These are phyloP conservation scores for Calameuta filiformis DNA, from an alignment of 2,888 invertebrate species.

Conservation along the genomic window DNA sequence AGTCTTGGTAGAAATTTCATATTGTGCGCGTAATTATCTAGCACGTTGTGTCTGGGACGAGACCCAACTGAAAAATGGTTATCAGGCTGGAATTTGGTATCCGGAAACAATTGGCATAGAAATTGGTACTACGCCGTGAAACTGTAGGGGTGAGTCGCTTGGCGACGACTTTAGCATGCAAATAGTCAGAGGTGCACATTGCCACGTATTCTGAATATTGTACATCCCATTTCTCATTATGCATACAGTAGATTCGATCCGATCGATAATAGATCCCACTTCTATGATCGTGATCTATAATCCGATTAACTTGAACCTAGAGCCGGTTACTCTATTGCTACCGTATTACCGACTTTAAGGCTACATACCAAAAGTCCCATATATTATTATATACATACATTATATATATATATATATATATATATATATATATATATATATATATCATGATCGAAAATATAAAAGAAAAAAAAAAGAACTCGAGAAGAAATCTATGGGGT, in stretches of 20 bases:
- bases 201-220: neutral
- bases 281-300: neutral
- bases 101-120: conserved; percentile 55
- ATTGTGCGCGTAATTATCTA: neutral
- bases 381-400: too few species aligned
- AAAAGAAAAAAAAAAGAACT: neutral
- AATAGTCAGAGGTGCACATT: neutral
- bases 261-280: neutral
- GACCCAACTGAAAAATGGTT: neutral
- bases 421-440: too few species aligned
- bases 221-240: neutral
- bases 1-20: too few species aligned
- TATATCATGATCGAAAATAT: neutral
- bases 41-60: neutral
- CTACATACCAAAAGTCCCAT: too few species aligned
- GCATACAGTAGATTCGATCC: neutral
- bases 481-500: neutral
- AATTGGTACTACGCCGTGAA: conserved; percentile 43
- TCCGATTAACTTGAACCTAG: neutral
- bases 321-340: neutral
- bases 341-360: too few species aligned
- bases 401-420: too few species aligned
- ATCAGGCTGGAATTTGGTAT: conserved; percentile 32
- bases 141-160: conserved; percentile 9
- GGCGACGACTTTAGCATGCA: conserved; percentile 41